phyloP scores from a whole-genome alignment of 30 jellyfish, hydroid and myxozoan species.

The Aurelia sp. region DNA sequence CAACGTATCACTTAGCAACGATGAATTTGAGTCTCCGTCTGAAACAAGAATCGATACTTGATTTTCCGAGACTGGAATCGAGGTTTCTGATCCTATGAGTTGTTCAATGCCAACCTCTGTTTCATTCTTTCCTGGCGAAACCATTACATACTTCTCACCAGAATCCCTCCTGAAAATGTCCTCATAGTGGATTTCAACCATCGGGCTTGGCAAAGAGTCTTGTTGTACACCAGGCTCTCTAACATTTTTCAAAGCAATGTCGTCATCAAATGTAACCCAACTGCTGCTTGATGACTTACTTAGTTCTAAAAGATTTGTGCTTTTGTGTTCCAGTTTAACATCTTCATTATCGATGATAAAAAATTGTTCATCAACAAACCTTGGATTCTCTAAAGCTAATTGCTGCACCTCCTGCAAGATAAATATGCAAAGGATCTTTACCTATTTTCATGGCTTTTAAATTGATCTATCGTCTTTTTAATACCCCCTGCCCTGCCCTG shows the following conservation, averaged over 20 bases:
- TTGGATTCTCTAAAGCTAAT: slow-evolving; percentile 3
- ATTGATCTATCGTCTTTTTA: too few species aligned
- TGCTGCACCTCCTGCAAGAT: too few species aligned
- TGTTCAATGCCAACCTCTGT: background rate
- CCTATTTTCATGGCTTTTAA: too few species aligned
- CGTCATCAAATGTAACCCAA: slow-evolving; percentile 65
- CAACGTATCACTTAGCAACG: slow-evolving; percentile 45
- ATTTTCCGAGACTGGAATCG: background rate
- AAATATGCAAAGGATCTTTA: too few species aligned
- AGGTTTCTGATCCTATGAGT: background rate
- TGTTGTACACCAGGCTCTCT: too few species aligned
- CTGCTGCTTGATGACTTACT: background rate
- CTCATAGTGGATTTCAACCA: slow-evolving; percentile 40
- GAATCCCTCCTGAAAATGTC: slow-evolving; percentile 9
- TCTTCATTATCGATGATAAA: slow-evolving; percentile 31
- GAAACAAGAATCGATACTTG: background rate
- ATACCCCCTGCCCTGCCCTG: too few species aligned
- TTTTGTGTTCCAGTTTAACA: slow-evolving; percentile 9
- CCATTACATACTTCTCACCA: slow-evolving; percentile 30
- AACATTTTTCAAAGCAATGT: too few species aligned
- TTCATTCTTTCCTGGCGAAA: slow-evolving; percentile 28
- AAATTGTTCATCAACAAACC: slow-evolving; percentile 41
- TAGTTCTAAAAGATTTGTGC: background rate
- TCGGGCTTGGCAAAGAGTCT: slow-evolving; percentile 19
- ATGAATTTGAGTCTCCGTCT: slow-evolving; percentile 1